phyloP scores from a whole-genome alignment of 2,888 invertebrate species.

The Heliconius erato region DNA sequence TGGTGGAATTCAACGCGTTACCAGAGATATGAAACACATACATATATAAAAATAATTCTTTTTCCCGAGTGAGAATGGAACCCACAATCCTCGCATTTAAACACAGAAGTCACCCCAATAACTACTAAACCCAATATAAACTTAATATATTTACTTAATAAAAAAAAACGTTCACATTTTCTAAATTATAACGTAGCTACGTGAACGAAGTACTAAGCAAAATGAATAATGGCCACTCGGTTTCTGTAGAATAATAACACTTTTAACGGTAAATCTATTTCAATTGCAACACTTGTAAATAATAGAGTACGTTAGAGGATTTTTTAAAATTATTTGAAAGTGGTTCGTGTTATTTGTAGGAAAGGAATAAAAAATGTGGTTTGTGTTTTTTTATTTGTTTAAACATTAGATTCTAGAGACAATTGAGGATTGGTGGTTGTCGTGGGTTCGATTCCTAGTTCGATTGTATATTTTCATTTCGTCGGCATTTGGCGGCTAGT shows the following conservation, averaged over 20 bases:
- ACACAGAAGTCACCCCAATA: not conserved
- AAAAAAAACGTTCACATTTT: conserved; percentile 15
- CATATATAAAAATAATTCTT: too few species aligned
- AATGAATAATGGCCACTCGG: conserved; percentile 30
- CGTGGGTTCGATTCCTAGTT: too few species aligned
- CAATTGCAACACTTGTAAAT: conserved; percentile 20
- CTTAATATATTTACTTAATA: conserved; percentile 9
- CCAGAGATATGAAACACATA: too few species aligned
- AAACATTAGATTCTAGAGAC: too few species aligned
- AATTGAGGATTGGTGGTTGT: too few species aligned
- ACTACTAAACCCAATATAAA: not conserved
- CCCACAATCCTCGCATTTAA: not conserved
- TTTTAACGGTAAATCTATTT: conserved; percentile 18
- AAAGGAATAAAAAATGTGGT: not conserved
- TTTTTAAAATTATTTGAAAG: not conserved
- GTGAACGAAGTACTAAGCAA: conserved; percentile 33
- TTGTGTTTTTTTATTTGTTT: too few species aligned
- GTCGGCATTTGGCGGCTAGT: too few species aligned
- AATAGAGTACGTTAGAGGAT: conserved; percentile 2
- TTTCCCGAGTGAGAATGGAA: not conserved
- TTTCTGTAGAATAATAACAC: conserved; percentile 29
- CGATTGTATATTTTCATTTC: too few species aligned
- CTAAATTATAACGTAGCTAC: conserved; percentile 29
- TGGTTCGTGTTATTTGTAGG: not conserved
- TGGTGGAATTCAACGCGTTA: too few species aligned